Evolutionary conservation across 2,113 vertebrate species (phyloP), one percentile per base, ranked within the genome.

Genomic region (Ictalurus punctatus): DNA sequence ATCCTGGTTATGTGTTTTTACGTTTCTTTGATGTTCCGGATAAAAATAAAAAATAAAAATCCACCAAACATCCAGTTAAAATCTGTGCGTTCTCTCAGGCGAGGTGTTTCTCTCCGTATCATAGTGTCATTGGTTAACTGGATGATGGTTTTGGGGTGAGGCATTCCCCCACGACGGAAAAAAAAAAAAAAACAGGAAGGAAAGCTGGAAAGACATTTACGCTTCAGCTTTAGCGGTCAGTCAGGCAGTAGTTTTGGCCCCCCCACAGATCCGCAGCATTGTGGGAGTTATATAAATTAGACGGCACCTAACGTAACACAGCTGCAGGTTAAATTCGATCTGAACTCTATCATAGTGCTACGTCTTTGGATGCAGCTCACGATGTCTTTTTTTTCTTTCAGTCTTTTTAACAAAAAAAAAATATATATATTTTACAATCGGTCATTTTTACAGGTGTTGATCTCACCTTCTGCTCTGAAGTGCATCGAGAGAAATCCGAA

Each of bases 401-500:
- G 30, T 73, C 48, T 48, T 48, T 48, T 8, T 8, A 48, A 9
- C 6, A 48, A 52, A 52, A 52, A 52, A 52, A 52, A 52, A n/a
- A n/a, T n/a, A n/a, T n/a, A 52, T 10, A 3, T 14, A 27, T 58
- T 71, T n/a, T 74, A 73, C 25, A 61, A 74, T 84, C 86, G 7
- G 78, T 69, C 40, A 80, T 79, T 85, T 86, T 87, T 83, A 82
- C 67, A 86, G 82, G 67, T 63, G 85, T 52, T 69, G 17, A 48
- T 76, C 82, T 67, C 87, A 87, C 85, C 80, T 88, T 86, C 37
- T 52, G 86, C 86, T 86, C 37, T 69, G 86, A 86, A 90, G 90
- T 90, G 74, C 88, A 87, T 59, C 34, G 27, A 17, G 27, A 80
- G 88, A 71, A 76, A 80, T 79, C 74, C 34, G 69, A 65, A 78